Conservation (phyloP, 1,140 invertebrate genomes). For the Campoletis sonorensis region DNA sequence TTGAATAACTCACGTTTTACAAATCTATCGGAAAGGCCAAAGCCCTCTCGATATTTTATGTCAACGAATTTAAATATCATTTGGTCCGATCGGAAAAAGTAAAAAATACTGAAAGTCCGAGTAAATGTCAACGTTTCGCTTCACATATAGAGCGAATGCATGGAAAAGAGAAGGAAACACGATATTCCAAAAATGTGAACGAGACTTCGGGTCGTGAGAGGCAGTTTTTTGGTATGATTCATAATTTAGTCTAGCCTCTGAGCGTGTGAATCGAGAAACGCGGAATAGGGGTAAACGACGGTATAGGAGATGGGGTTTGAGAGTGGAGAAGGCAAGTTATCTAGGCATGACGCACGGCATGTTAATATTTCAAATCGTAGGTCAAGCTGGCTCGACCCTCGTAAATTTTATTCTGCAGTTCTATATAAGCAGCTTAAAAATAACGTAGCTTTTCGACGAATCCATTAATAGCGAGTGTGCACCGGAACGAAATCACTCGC, state of each 20-base stretch:
- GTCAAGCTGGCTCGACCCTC: conserved; percentile 13
- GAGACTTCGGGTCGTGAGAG: not conserved
- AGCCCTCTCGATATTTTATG: too few species aligned
- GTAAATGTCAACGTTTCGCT: too few species aligned
- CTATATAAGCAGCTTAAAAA: conserved; percentile 65
- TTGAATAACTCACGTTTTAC: too few species aligned
- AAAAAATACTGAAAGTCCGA: too few species aligned
- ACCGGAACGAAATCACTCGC: not conserved
- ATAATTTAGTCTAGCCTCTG: conserved; percentile 9
- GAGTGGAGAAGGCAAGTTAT: conserved; percentile 49
- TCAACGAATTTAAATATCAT: too few species aligned
- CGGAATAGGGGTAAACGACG: not conserved
- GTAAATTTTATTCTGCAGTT: conserved; percentile 57
- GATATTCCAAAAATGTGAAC: not conserved
- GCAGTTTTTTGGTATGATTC: not conserved
- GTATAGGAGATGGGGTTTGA: not conserved
- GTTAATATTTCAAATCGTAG: conserved; percentile 54
- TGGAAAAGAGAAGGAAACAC: not conserved
- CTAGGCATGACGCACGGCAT: conserved; percentile 55
- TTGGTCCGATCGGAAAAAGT: too few species aligned
- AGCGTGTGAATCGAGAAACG: not conserved
- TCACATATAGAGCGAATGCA: not conserved
- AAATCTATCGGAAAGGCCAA: too few species aligned
- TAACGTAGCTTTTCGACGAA: conserved; percentile 8
- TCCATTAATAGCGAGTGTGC: not conserved